Evolutionary conservation across 2,888 invertebrate species (phyloP), one percentile per base, ranked within the genome.

Genomic region (Sphaerophoria taeniata): DNA sequence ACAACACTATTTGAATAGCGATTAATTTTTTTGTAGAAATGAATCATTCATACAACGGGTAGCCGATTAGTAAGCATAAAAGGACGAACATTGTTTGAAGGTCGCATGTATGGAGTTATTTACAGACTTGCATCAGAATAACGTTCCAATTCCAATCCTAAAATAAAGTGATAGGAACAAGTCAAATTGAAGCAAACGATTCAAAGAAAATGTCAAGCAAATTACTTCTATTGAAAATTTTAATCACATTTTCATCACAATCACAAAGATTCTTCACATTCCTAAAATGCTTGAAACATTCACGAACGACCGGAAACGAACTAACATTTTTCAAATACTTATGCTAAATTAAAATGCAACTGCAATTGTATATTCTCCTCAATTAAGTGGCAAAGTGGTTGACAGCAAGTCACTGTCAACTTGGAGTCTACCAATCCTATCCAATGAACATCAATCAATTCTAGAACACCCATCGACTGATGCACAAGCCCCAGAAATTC

Each of bases 401-500:
- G 43, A 49, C 56, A 55, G 56, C 12, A 12, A 16, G 33, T 65
- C 49, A 56, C 0, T 34, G 45, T 47, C 51, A 45, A 63, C 33
- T 55, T 39, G 36, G 39, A 71, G 31, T 16, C 56, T 43, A 58
- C 43, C 78, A 45, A 36, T 67, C 56, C 43, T 51, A 16, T 36
- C 9, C 36, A 24, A 24, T 2, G 11, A 24, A 47, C 33, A 60
- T 76, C 65, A 47, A 76, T 71, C 76, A 67, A 31, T 12, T 39
- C 33, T 47, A n/a, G 33, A 55, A 31, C 7, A 45, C 7, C 4
- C 39, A 6, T n/a, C 9, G 39, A 67, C 53, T 39, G 9, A n/a
- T 67, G 11, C 12, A 67, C 67, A 53, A 67, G 39, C 67, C 67
- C 12, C 39, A 53, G 39, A 67, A 39, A 67, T 67, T 7, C 53